Conservation (phyloP, 2,888 invertebrate species). For the Phortica magna region DNA sequence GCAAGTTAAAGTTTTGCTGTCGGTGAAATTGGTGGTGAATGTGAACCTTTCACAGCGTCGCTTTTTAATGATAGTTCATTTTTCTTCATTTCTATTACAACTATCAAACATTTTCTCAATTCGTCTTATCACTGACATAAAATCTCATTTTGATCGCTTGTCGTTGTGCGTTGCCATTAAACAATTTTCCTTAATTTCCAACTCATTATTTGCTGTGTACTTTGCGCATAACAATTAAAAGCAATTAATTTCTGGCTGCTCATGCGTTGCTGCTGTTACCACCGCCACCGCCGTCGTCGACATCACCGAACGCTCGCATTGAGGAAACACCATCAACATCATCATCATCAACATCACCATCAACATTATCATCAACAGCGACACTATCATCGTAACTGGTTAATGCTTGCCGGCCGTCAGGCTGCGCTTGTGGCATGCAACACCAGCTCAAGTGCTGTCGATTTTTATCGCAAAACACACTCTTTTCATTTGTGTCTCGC, state of each 20-base stretch:
- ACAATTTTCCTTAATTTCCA: neutral
- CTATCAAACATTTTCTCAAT: neutral
- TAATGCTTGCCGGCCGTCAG: conserved; percentile 12
- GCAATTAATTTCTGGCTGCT: conserved; percentile 66
- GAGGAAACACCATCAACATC: neutral
- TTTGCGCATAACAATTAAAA: conserved; percentile 58
- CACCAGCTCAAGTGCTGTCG: neutral
- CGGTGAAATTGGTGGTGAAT: no score
- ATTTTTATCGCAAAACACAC: conserved; percentile 11
- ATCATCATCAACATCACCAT: neutral
- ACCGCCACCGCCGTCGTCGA: neutral
- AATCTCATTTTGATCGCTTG: neutral
- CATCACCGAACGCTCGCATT: neutral
- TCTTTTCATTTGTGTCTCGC: conserved; percentile 32
- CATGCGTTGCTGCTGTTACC: neutral
- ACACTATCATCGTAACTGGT: neutral
- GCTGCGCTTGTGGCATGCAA: neutral
- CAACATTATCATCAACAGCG: neutral
- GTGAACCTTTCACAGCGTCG: no score
- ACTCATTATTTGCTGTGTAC: conserved; percentile 2
- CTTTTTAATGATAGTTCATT: no score
- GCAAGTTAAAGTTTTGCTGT: no score
- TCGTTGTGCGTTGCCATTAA: neutral
- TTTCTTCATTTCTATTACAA: no score
- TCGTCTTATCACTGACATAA: conserved; percentile 8